A percentile compares a stretch with the other conserved stretches of the same genome.
Evolutionary conservation across 2,888 invertebrate genomes (phyloP).

Genomic region (Dusona sp.): DNA sequence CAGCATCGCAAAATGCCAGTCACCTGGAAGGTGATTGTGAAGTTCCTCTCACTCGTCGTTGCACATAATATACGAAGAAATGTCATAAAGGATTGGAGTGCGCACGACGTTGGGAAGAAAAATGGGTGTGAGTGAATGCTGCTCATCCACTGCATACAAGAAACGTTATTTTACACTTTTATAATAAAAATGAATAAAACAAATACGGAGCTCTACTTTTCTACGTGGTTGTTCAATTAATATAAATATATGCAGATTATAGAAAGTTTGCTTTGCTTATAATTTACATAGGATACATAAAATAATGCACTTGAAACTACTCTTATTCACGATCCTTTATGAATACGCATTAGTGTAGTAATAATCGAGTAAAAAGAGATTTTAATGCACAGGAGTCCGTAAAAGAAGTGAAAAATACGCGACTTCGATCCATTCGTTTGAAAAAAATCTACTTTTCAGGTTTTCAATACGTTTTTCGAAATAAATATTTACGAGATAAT

Average conservation of each 20-base stretch:
- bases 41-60: conserved; percentile 63
- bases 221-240: neutral
- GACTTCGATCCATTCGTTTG: neutral
- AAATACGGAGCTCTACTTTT: neutral
- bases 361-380: neutral
- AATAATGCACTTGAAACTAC: neutral
- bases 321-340: neutral
- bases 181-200: neutral
- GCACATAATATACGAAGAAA: conserved; percentile 61
- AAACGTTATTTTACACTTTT: neutral
- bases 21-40: conserved; percentile 62
- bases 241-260: neutral
- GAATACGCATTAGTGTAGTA: neutral
- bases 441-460: neutral
- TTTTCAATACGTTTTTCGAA: neutral
- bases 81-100: conserved; percentile 47
- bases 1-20: conserved; percentile 63
- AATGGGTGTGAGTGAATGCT: conserved; percentile 26
- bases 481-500: no score
- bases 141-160: neutral
- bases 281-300: neutral
- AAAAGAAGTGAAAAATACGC: neutral
- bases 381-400: neutral
- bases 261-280: conserved; percentile 3
- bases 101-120: neutral